Percentiles rank a stretch among this genome's conserved stretches.
These are phyloP conservation scores for Odiellus spinosus DNA, from an alignment of 2,888 invertebrate species.

Conservation along the genomic window DNA sequence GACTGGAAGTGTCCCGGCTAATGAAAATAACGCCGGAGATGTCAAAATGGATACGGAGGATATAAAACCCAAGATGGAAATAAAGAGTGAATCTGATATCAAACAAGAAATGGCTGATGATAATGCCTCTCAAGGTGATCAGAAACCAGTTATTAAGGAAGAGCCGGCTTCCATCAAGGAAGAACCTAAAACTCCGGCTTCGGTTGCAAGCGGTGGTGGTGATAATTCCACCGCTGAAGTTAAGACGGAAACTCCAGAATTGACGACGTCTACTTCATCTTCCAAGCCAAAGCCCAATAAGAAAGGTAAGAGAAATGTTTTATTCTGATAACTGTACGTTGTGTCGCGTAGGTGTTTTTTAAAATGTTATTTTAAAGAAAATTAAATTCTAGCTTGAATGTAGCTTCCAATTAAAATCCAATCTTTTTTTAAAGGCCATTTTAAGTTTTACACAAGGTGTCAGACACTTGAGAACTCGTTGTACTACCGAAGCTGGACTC, in stretches of 20 bases:
- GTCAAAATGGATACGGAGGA: slow-evolving; percentile 16
- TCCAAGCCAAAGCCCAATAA: slow-evolving; percentile 1
- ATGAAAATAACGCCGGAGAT: slow-evolving; percentile 6
- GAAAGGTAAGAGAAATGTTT: slow-evolving; percentile 32
- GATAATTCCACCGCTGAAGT: not conserved
- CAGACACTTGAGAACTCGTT: too few relatives aligned
- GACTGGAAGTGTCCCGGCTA: not conserved
- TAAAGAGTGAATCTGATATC: slow-evolving; percentile 18
- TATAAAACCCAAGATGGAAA: slow-evolving; percentile 13
- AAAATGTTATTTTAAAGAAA: not conserved
- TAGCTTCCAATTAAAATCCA: not conserved
- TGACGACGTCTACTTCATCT: not conserved
- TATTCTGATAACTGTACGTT: too few relatives aligned
- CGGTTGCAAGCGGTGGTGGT: not conserved
- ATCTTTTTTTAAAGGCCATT: too few relatives aligned
- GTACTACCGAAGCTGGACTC: too few relatives aligned
- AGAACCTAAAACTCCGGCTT: slow-evolving; percentile 28
- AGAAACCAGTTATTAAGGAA: slow-evolving; percentile 1
- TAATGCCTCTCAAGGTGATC: not conserved
- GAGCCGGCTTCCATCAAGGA: slow-evolving; percentile 12
- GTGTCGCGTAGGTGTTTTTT: too few relatives aligned
- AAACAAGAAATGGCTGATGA: slow-evolving; percentile 19
- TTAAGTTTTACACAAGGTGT: too few relatives aligned
- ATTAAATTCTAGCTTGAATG: not conserved
- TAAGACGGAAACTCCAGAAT: not conserved